A percentile compares a stretch with the other conserved stretches of the same genome.
phyloP scores from a whole-genome alignment of 30 jellyfish, hydroid and myxozoan species.

The Aurelia coerulea region DNA sequence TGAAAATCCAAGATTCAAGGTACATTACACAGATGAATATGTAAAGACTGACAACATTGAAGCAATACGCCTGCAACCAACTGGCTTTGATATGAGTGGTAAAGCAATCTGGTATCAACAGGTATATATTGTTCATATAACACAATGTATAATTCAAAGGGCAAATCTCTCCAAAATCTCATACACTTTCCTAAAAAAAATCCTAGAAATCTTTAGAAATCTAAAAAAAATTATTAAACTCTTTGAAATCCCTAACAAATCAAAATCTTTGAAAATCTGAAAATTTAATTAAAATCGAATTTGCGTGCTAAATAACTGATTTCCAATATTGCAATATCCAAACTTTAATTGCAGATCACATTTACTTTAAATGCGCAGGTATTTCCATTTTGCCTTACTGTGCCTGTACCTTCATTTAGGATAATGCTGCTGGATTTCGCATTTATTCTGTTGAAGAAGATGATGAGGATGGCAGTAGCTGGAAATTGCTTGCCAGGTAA shows the following conservation, averaged over 20 bases:
- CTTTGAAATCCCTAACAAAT: too few species aligned
- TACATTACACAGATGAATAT: conserved; percentile 77
- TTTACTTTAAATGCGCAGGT: neutral
- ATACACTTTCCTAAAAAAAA: too few species aligned
- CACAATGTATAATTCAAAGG: too few species aligned
- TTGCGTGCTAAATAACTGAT: too few species aligned
- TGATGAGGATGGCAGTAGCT: conserved; percentile 65
- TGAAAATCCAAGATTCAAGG: conserved; percentile 85
- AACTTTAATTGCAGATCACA: neutral
- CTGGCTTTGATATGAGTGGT: conserved; percentile 89
- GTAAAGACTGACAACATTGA: conserved; percentile 74
- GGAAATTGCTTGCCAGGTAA: conserved; percentile 97
- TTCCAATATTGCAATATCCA: too few species aligned
- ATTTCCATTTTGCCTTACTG: neutral
- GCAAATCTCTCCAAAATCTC: too few species aligned
- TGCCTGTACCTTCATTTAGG: conserved; percentile 27
- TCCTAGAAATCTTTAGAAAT: too few species aligned
- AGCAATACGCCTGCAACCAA: conserved; percentile 78
- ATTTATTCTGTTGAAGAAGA: conserved; percentile 91
- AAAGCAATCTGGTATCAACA: conserved; percentile 86
- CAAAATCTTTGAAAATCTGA: too few species aligned
- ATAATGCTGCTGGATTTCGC: conserved; percentile 72
- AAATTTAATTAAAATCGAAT: too few species aligned
- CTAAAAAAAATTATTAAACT: too few species aligned
- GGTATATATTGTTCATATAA: conserved; percentile 48